Conservation (phyloP, 2,888 invertebrate genomes). For the Chelonus formosanus region DNA sequence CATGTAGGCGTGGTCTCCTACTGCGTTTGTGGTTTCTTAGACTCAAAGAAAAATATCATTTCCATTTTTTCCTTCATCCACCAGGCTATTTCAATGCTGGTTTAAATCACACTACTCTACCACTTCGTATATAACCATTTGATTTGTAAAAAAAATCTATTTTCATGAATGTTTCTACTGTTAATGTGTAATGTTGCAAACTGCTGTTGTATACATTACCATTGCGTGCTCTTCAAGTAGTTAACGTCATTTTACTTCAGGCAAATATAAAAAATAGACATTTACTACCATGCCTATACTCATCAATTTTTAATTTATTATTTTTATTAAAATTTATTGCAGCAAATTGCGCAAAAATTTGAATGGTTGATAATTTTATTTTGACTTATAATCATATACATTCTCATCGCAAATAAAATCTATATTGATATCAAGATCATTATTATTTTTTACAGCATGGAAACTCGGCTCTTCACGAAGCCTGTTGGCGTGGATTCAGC, state of each 20-base stretch:
- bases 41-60: background rate
- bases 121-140: background rate
- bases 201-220: background rate
- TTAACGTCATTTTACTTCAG: no score
- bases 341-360: no score
- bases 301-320: no score
- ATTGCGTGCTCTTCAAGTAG: no score
- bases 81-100: background rate
- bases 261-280: no score
- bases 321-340: no score
- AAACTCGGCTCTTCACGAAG: constrained; percentile 93
- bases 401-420: no score
- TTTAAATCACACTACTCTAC: background rate
- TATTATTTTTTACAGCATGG: constrained; percentile 75
- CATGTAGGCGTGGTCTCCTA: constrained; percentile 10
- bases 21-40: constrained; percentile 7
- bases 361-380: no score
- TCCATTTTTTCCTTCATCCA: background rate
- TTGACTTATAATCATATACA: no score
- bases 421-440: background rate
- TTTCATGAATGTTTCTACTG: background rate
- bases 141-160: background rate
- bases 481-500: constrained; percentile 94
- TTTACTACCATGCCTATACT: no score
- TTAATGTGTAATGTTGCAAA: background rate